phyloP scores from a whole-genome alignment of 2,797 vertebrate species.

The Margarornis squamiger region DNA sequence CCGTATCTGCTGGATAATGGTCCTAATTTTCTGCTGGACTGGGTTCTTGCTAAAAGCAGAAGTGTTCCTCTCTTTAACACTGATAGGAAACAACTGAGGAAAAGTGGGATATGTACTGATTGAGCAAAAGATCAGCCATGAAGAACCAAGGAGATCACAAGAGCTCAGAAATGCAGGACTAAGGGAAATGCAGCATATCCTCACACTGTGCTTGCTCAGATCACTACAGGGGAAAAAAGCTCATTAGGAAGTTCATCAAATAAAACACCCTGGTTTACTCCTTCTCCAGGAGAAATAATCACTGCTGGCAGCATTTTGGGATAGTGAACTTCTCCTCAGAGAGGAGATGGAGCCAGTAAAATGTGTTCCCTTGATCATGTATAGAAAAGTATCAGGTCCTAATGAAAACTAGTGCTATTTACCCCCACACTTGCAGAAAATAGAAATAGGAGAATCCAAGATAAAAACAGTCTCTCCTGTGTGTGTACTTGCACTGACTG shows the following conservation, averaged over 20 bases:
- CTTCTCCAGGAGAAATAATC: background rate
- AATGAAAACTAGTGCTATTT: background rate
- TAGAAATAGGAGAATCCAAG: background rate
- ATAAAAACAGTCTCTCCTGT: background rate
- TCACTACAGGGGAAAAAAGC: background rate
- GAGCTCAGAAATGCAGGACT: background rate
- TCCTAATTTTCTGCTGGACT: background rate
- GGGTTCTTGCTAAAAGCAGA: background rate
- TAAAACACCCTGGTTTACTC: background rate
- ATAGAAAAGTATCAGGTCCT: background rate
- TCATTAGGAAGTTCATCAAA: background rate
- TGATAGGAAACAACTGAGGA: background rate
- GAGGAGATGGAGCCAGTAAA: background rate
- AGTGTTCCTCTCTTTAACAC: background rate
- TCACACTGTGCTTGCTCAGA: background rate
- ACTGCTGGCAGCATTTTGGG: background rate
- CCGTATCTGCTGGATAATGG: background rate
- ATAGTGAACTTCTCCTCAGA: background rate
- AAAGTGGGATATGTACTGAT: background rate
- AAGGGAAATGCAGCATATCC: background rate
- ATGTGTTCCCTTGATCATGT: background rate
- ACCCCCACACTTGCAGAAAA: background rate
- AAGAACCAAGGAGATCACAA: background rate
- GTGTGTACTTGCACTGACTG: background rate
- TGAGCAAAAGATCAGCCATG: background rate